Conservation (phyloP, 2,888 invertebrate species). For the Sarcophaga subvicina region DNA sequence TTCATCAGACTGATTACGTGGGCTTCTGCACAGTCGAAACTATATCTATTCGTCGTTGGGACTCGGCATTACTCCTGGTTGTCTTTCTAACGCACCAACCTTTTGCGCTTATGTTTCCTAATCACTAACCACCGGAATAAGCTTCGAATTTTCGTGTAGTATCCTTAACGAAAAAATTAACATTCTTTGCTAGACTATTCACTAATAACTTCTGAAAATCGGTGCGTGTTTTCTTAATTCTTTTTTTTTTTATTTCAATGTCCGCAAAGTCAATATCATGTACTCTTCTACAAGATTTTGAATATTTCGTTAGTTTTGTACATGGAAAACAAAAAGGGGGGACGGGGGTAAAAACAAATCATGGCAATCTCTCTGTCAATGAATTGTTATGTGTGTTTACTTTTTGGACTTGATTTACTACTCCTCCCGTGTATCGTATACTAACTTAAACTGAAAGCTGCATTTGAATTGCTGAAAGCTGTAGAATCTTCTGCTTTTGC, state of each 20-base stretch:
- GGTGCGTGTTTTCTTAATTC: too few relatives aligned
- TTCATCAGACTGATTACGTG: too few relatives aligned
- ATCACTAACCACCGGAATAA: too few relatives aligned
- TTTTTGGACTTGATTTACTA: constrained; percentile 56
- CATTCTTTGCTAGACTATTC: too few relatives aligned
- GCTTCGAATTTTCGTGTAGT: too few relatives aligned
- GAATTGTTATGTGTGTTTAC: constrained; percentile 64
- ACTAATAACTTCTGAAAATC: too few relatives aligned
- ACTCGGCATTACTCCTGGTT: too few relatives aligned
- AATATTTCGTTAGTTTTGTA: constrained; percentile 36
- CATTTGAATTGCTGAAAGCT: not conserved
- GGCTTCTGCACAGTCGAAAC: too few relatives aligned
- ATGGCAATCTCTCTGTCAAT: constrained; percentile 61
- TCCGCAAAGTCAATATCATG: not conserved
- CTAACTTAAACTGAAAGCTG: constrained; percentile 7
- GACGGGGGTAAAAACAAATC: not conserved
- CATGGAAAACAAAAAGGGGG: not conserved
- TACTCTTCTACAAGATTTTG: constrained; percentile 17
- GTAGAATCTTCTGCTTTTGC: constrained; percentile 2
- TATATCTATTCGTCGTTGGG: too few relatives aligned
- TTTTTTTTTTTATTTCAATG: not conserved
- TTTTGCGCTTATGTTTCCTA: too few relatives aligned
- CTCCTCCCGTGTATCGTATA: constrained; percentile 37
- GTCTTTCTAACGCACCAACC: too few relatives aligned
- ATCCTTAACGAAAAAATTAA: too few relatives aligned